Evolutionary conservation across 2,888 invertebrate species (phyloP), one percentile per base, ranked within the genome.

Genomic region (Chloromyia formosa): DNA sequence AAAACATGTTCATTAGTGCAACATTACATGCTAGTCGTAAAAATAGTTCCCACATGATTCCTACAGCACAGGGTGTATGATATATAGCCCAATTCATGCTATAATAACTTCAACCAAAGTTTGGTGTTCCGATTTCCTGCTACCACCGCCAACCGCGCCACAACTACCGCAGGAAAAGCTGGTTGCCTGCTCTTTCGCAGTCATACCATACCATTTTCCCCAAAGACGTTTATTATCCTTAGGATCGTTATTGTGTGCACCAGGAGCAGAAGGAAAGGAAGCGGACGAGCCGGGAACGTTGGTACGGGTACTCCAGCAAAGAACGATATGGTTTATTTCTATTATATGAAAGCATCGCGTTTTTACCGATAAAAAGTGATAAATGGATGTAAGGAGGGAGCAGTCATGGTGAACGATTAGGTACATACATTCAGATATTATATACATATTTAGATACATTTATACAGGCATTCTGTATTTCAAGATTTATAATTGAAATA

Each of bases 351-450:
- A 62, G 22, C 18, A 62, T 35, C 27, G 27, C 62, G 14, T 62
- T 62, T 40, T 23, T n/a, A 35, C n/a, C 62, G 62, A 62, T 62
- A 62, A 62, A 62, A 62, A 35, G 62, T 62, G 62, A 62, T 62
- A 62, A 62, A 62, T 62, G 62, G 40, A 40, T 10, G 62, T 35
- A 35, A 23, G 60, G 14, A 23, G 12, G 10, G 49, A n/a, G 49
- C 16, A n/a, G 27, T 4, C 49, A n/a, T 10, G 49, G 49, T 49
- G 49, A 49, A 49, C 49, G 49, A 35, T 35, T 35, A 35, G 27
- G 27, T 35, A 35, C 27, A 35, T 35, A 35, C 27, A 4, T 35
- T 35, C 7, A 35, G 3, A 35, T n/a, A 7, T 7, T 35, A 35
- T 35, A 35, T 35, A 35, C 7, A 2, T 7, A 4, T 7, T 35